Conservation (phyloP, 35 echinoderm and acorn worm genomes). For the Stichopus chloronotus region DNA sequence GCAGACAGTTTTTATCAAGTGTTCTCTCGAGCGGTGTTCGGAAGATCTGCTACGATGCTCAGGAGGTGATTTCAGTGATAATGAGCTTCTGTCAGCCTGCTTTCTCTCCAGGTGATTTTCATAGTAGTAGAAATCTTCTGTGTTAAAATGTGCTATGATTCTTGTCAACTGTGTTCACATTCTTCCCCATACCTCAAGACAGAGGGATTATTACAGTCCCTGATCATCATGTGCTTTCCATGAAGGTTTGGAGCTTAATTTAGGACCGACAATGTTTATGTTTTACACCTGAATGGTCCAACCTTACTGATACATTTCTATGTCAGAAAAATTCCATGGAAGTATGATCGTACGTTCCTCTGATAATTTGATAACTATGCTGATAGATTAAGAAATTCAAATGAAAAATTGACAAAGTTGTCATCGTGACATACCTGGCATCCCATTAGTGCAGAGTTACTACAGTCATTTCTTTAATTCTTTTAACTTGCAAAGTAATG, state of each 20-base stretch:
- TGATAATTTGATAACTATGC: no score
- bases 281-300: not conserved
- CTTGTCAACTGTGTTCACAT: not conserved
- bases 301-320: no score
- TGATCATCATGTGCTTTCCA: not conserved
- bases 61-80: conserved; percentile 2
- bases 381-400: no score
- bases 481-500: no score
- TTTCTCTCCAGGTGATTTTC: not conserved
- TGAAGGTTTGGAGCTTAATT: not conserved
- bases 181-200: not conserved
- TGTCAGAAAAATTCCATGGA: no score
- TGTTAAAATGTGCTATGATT: not conserved
- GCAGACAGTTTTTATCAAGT: not conserved
- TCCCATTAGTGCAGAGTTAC: no score
- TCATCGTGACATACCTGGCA: no score
- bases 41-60: not conserved
- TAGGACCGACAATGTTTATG: not conserved
- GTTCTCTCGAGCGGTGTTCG: not conserved
- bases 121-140: not conserved
- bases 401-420: no score
- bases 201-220: not conserved
- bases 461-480: no score
- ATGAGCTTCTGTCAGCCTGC: not conserved
- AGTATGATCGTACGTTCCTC: no score